Base-by-base conservation (phyloP, 1,140 invertebrate genomes). In the Drosophila baimaii region DNA sequence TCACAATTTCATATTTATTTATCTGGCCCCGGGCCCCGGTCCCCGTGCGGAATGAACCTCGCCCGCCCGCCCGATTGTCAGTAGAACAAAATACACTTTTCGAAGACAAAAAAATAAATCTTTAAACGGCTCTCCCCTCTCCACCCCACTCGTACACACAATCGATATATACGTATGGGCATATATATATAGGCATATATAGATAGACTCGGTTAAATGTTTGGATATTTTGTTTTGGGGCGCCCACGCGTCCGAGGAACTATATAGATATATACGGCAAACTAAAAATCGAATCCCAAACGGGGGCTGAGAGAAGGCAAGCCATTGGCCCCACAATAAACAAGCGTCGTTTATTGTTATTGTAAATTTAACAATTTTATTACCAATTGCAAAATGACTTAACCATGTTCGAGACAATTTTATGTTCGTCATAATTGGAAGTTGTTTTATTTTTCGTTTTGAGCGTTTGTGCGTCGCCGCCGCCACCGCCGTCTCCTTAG, bases 341-440 rank as follows among this genome's bases (percentile, higher is more conserved):
- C 65, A 62, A 72, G 54, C 43, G 58, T 35, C 68, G 57, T 84
- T 79, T 70, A 68, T 81, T 85, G 59, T 77, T 83, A 79, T 75
- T 83, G 62, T 83, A 84, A 77, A 80, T 79, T 72, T 76, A 68
- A 61, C 51, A 64, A 86, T 79, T 80, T 88, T 88, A 78, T 74
- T 69, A 33, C 37, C 77, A 74, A 86, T 85, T 85, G 69, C 78
- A 56, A 81, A 85, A 82, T 79, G 79, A 79, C 75, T 86, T 72
- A 73, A 66, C 81, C 73, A 73, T 73, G 77, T 76, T 85, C 66
- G 74, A 74, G 57, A 71, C 79, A 81, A 81, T 86, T 85, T 85
- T 79, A 85, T 85, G 64, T 64, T 37, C 82, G 73, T 85, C 82
- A 85, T 85, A 85, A 85, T 86, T 86, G 69, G 69, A 64, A 55